Evolutionary conservation across 2,113 vertebrate species (phyloP).

Genomic region (Thamnophis sirtalis): DNA sequence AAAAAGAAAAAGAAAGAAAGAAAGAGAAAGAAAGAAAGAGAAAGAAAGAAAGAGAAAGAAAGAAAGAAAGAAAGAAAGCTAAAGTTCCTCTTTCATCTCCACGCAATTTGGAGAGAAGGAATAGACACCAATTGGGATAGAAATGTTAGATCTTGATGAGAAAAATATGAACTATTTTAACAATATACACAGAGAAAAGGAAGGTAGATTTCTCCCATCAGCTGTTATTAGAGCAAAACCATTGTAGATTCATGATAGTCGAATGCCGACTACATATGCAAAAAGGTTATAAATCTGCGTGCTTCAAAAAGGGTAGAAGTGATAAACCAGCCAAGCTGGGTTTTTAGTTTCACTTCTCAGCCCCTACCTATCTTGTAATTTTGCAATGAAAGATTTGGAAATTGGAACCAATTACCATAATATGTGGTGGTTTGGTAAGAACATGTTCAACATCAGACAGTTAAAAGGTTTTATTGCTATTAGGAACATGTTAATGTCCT

Average conservation of each 20-base stretch:
- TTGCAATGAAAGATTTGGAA: conserved; percentile 71
- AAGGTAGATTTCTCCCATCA: conserved; percentile 29
- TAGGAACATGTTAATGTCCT: conserved; percentile 81
- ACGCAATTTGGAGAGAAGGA: neutral
- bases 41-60: too few relatives aligned
- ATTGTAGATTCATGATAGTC: conserved; percentile 11
- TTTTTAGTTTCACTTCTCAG: conserved; percentile 61
- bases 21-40: neutral
- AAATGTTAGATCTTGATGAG: conserved; percentile 19
- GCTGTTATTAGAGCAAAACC: conserved; percentile 8
- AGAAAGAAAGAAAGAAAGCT: too few relatives aligned
- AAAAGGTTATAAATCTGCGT: conserved; percentile 11
- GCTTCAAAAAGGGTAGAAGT: conserved; percentile 27
- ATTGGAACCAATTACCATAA: conserved; percentile 79
- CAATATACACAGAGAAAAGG: conserved; percentile 38
- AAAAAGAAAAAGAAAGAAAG: too few relatives aligned
- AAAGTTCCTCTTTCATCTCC: neutral
- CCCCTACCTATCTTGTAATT: conserved; percentile 66
- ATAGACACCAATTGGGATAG: conserved; percentile 14
- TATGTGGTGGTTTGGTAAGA: conserved; percentile 76
- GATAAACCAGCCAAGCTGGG: conserved; percentile 38
- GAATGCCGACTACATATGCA: conserved; percentile 18
- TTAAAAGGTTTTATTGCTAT: conserved; percentile 85
- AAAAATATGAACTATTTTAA: conserved; percentile 40
- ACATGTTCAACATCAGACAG: conserved; percentile 78